Evolutionary conservation across 2,888 invertebrate genomes (phyloP), one percentile per base, ranked within the genome.

Genomic region (Amphipoea lucens): DNA sequence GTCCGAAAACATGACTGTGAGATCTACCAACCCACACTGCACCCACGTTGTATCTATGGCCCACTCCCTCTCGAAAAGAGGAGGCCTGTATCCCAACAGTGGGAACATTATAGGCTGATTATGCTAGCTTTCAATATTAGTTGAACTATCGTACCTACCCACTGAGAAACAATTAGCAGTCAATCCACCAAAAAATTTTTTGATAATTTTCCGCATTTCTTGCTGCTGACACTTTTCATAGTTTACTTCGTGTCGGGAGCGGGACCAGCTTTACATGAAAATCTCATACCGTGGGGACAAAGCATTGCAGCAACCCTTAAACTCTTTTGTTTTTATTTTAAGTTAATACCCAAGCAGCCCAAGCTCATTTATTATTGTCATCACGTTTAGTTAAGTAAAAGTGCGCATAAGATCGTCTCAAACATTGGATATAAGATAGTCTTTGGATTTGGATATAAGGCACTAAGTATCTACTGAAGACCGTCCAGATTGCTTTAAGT

Each of bases 211-310:
- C 29, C 5, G 12, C 14, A 57, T 45, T 45, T 42, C 20, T 51
- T 51, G 23, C 42, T 42, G 29, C 23, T 51, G 9, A n/a, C 20
- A 67, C 7, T 45, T 36, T 65, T 54, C 45, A 54, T 36, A 20
- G 45, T 3, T 48, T 40, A 40, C 20, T 14, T 23, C 20, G 40
- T 9, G 12, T 11, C 11, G 6, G 6, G 6, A 45, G 6, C 11
- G 6, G 6, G 6, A 45, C 40, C 60, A 76, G n/a, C 14, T 74
- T 63, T 40, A 40, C 75, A 14, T 42, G 9, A 74, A 74, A 40
- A 20, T 48, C 45, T 54, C 7, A 7, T 40, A n/a, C 4, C 29
- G 40, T 42, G 29, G 1, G 40, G 3, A 29, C 48, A 77, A 66
- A 66, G 23, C n/a, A 36, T 45, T 42, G 17, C 17, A 67, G 60